Evolutionary conservation across 1,140 invertebrate species (phyloP), one percentile per base, ranked within the genome.

Genomic region (Helicoverpa zea): DNA sequence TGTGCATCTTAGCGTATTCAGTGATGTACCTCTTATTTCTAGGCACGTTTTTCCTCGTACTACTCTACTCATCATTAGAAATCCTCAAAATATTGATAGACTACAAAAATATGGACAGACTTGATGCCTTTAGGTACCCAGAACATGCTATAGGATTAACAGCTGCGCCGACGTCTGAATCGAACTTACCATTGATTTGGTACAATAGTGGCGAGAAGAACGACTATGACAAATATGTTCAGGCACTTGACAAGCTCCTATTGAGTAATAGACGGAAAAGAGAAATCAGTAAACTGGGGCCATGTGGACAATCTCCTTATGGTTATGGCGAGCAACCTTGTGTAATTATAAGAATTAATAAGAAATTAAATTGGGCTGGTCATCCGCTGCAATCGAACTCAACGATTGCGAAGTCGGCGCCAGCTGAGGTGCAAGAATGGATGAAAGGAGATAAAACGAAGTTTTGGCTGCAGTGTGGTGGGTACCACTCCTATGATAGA

Each of bases 281-380:
- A 64, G 73, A 86, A 14, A n/a, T 64, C 0, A 84, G 82, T 73
- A 72, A 89, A 43, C 80, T 94, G 11, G 93, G 93, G 4, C 89
- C 91, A 29, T 94, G 93, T 84, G 86, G 88, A 0, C 14, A 70
- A 23, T n/a, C 79, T 3, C 92, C 93, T 18, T 94, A 89, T 77
- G 92, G 93, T 3, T 94, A 93, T 76, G 92, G 92, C 58, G 80
- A 88, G 1, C 75, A 81, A 29, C 93, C 93, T 43, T 94, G 93
- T 82, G 73, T 94, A 35, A 84, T 94, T 29, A 78, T 94, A 83
- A 94, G 87, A 64, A 86, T 94, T 76, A 94, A 94, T 83, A 93
- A 89, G 59, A 88, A 88, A 29, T 76, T 88, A 1, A 84, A 87
- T 4, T 94, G 92, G 90, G 80, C 82, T 18, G 90, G 83, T 0